Evolutionary conservation across 1,140 invertebrate species (phyloP), one percentile per base, ranked within the genome.

Genomic region (Acromyrmex heyeri): DNA sequence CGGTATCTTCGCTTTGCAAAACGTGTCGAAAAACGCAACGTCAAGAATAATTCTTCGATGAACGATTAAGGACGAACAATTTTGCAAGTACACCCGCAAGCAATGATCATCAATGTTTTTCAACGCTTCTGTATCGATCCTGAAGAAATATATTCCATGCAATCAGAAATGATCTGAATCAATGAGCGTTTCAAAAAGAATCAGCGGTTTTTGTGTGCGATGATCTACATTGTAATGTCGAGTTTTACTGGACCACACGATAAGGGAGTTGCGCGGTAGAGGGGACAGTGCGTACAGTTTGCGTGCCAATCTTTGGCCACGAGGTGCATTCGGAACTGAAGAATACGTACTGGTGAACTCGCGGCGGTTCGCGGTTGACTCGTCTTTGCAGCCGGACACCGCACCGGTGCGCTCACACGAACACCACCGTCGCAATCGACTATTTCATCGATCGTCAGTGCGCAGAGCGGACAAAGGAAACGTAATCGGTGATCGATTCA

Each of bases 401-500:
- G 21, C 44, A 50, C 12, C n/a, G 21, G 53, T 18, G 53, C 21
- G 10, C 50, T 34, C 34, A 2, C 34, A 2, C 18, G 67, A 55
- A 30, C 12, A 50, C 53, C 18, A n/a, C 1, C 44, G 53, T 38
- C 21, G 48, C n/a, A 57, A 65, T 12, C 67, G 61, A 16, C 48
- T 48, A 24, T 79, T 27, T 65, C 55, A 38, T 50, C 72, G 18
- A 30, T 21, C 21, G n/a, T 82, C 38, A 81, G 85, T 83, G 85
- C 34, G 55, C 27, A 34, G 55, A 82, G 55, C 30, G 61, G 53
- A 21, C 38, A 44, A 53, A 82, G 76, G 73, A 61, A 77, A 75
- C 24, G 61, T 65, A 21, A 88, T 81, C 57, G 77, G 78, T 78
- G 69, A 88, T 85, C 50, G 65, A 21, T 75, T 92, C 90, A 77